These are phyloP conservation scores for Microctonus brassicae DNA, from an alignment of 2,888 invertebrate species.

Conservation along the genomic window DNA sequence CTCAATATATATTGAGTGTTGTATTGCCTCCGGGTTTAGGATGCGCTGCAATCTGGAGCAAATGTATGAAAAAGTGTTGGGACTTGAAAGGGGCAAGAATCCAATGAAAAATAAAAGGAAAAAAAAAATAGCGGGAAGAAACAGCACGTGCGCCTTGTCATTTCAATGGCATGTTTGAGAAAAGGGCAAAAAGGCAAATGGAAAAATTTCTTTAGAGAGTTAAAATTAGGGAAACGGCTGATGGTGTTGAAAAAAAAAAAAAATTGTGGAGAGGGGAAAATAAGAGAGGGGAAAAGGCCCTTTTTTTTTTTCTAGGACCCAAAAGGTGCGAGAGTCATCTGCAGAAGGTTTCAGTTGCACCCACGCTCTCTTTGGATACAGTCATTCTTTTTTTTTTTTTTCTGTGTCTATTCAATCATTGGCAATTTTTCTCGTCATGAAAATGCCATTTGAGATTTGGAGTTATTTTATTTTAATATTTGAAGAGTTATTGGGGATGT, in stretches of 20 bases:
- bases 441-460: neutral
- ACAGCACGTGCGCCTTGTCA: conserved; percentile 24
- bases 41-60: conserved; percentile 11
- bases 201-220: conserved; percentile 5
- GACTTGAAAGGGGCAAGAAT: neutral
- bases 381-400: neutral
- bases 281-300: conserved; percentile 13
- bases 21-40: neutral
- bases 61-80: neutral
- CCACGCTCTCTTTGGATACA: conserved; percentile 1
- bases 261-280: neutral
- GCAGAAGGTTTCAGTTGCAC: conserved; percentile 24
- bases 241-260: neutral
- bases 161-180: neutral
- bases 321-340: conserved; percentile 4
- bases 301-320: conserved; percentile 14
- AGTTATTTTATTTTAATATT: neutral
- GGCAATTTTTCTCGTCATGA: neutral
- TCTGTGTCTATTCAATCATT: no score
- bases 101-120: neutral
- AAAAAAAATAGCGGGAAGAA: conserved; percentile 19
- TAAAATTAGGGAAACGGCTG: neutral
- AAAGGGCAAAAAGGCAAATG: neutral
- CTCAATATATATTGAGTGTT: no score
- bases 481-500: neutral